These are phyloP conservation scores for Pseudochirops cupreus DNA, from an alignment of 2,797 vertebrate species.

Conservation along the genomic window DNA sequence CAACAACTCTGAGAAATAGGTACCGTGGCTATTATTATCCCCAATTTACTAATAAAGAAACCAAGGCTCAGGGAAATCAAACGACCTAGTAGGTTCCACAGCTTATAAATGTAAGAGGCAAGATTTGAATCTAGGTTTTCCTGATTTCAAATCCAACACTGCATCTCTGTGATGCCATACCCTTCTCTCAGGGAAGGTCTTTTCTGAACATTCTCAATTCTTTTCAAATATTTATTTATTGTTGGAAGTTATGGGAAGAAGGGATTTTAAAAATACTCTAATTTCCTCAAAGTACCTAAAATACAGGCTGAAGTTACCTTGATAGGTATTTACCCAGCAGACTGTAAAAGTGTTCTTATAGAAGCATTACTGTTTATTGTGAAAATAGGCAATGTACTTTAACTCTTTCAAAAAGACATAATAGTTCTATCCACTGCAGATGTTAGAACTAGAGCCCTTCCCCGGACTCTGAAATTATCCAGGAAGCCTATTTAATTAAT, in stretches of 20 bases:
- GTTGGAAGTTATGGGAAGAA: slow-evolving; percentile 33
- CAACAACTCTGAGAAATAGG: not conserved
- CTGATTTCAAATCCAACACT: not conserved
- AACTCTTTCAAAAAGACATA: slow-evolving; percentile 48
- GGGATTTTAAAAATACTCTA: slow-evolving; percentile 41
- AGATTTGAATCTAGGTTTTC: not conserved
- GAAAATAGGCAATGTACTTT: slow-evolving; percentile 8
- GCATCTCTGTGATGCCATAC: not conserved
- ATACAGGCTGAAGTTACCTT: slow-evolving; percentile 35
- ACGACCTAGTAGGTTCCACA: not conserved
- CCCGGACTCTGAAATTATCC: not conserved
- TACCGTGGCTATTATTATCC: not conserved
- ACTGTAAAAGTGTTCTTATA: slow-evolving; percentile 41
- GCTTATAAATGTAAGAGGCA: not conserved
- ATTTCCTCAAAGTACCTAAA: slow-evolving; percentile 50
- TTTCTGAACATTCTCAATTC: slow-evolving; percentile 12
- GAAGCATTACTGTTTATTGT: not conserved
- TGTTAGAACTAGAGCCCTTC: not conserved
- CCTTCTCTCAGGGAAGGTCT: not conserved
- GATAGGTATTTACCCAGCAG: slow-evolving; percentile 32
- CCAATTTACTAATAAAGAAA: not conserved
- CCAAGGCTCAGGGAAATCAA: not conserved
- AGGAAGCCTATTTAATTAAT: slow-evolving; percentile 42
- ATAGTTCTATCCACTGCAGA: slow-evolving; percentile 2
- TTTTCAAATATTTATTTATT: slow-evolving; percentile 28